phyloP scores from a whole-genome alignment of 2,888 invertebrate genomes.

The Agrilus cyanescens region DNA sequence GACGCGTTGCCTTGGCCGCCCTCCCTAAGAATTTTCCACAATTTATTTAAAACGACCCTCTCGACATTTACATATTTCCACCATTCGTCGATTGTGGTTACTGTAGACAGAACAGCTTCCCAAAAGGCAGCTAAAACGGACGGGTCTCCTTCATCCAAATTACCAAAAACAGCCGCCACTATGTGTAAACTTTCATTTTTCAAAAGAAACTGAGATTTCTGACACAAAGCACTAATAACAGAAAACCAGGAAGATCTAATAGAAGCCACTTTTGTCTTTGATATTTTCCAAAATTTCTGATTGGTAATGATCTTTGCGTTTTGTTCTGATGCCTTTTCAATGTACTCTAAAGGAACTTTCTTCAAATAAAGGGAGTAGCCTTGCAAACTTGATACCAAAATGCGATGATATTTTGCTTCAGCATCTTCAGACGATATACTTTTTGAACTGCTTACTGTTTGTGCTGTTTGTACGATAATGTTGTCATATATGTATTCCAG shows the following conservation, averaged over 20 bases:
- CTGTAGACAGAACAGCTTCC: conserved; percentile 56
- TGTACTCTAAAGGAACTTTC: conserved; percentile 39
- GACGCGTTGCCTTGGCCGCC: conserved; percentile 70
- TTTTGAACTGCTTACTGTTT: conserved; percentile 41
- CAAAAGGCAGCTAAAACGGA: conserved; percentile 55
- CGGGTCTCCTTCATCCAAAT: conserved; percentile 59
- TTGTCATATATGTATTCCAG: conserved; percentile 61
- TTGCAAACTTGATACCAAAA: conserved; percentile 52
- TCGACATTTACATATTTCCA: conserved; percentile 57
- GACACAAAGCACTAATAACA: conserved; percentile 48
- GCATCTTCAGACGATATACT: conserved; percentile 50
- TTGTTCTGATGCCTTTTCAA: conserved; percentile 33
- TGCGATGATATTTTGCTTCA: conserved; percentile 55
- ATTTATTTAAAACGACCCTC: conserved; percentile 59
- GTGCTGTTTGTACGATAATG: conserved; percentile 46
- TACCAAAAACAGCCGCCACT: conserved; percentile 46
- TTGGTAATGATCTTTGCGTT: conserved; percentile 45
- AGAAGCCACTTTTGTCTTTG: conserved; percentile 41
- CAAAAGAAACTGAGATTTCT: conserved; percentile 43
- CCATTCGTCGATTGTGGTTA: conserved; percentile 57
- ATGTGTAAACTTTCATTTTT: conserved; percentile 43
- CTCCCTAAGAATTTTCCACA: conserved; percentile 52
- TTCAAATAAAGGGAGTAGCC: conserved; percentile 51
- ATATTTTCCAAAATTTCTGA: conserved; percentile 61
- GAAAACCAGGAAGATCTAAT: conserved; percentile 56